These are phyloP conservation scores for Lissocephala sabroskyi DNA, from an alignment of 2,888 invertebrate genomes.

Conservation along the genomic window DNA sequence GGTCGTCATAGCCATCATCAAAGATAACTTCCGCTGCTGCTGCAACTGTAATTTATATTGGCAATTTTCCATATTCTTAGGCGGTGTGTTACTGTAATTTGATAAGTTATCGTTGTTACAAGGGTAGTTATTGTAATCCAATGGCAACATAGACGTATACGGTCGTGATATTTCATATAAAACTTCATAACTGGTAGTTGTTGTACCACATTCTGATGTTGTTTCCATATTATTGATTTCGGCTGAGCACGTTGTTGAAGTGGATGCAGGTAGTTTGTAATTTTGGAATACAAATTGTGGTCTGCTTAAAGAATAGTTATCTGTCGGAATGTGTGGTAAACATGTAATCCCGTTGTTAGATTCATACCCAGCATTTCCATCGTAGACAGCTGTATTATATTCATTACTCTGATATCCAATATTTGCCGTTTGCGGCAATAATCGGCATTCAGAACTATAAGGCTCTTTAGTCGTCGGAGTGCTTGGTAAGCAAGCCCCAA, in stretches of 20 bases:
- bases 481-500: constrained; percentile 54
- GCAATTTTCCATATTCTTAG: constrained; percentile 27
- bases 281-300: too few relatives aligned
- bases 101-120: constrained; percentile 72
- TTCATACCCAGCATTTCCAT: constrained; percentile 33
- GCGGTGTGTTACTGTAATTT: constrained; percentile 54
- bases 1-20: constrained; percentile 66
- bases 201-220: too few relatives aligned
- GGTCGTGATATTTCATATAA: constrained; percentile 39
- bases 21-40: constrained; percentile 52
- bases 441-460: constrained; percentile 39
- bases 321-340: too few relatives aligned
- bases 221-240: too few relatives aligned
- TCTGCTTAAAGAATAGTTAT: too few relatives aligned
- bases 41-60: constrained; percentile 45
- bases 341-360: too few relatives aligned
- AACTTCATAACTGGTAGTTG: constrained; percentile 26
- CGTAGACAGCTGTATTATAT: constrained; percentile 1
- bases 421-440: constrained; percentile 51
- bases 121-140: constrained; percentile 79
- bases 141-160: constrained; percentile 62
- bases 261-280: too few relatives aligned
- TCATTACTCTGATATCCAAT: constrained; percentile 23
- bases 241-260: too few relatives aligned
- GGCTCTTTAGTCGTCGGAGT: constrained; percentile 33